Evolutionary conservation across 2,797 vertebrate species (phyloP), one percentile per base, ranked within the genome.

Genomic region (Chrysocyon brachyurus): DNA sequence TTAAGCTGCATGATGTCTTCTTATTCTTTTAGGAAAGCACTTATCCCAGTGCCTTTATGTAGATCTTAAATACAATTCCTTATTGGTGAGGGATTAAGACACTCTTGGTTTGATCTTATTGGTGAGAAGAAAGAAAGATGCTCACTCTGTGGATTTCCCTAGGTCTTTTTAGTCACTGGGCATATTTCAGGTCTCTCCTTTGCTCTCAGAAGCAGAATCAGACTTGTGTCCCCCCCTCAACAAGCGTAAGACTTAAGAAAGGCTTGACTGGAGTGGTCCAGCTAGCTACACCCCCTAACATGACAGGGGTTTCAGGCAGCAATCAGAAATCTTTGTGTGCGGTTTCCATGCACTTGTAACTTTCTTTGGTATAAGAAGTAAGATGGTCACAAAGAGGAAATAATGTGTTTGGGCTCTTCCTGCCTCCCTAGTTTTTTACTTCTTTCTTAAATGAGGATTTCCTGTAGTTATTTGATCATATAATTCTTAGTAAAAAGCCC

Each of bases 71-170:
- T 66, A 83, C 3, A 36, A 57, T 66, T 90, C 26, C 28, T 77
- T 61, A 66, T 26, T 91, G 54, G 22, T 33, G 26, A 84, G 70
- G 59, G 79, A 81, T 96, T 33, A 79, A 70, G 68, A 22, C 57
- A 1, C 54, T 82, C 28, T 87, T 70, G 31, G 12, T 70, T 92
- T 64, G 26, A 36, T 94, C 19, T 79, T 79, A 57, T 10, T 75
- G 78, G n/a, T 92, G 46, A 77, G 52, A 88, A 85, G 56, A 87
- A 94, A 82, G 57, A 19, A 94, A 88, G 72, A 70, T n/a, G 21
- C 8, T 14, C 6, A 31, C 22, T 26, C 7, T 33, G 2, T 57
- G 52, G 19, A 82, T 85, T 75, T 94, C 83, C 70, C 52, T 33
- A 61, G 33, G 21, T 31, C 5, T 92, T 81, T 68, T 77, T 94